A percentile compares a stretch with the other conserved stretches of the same genome.
phyloP scores from a whole-genome alignment of 2,888 invertebrate species.

The Scaptomyza tumidula region DNA sequence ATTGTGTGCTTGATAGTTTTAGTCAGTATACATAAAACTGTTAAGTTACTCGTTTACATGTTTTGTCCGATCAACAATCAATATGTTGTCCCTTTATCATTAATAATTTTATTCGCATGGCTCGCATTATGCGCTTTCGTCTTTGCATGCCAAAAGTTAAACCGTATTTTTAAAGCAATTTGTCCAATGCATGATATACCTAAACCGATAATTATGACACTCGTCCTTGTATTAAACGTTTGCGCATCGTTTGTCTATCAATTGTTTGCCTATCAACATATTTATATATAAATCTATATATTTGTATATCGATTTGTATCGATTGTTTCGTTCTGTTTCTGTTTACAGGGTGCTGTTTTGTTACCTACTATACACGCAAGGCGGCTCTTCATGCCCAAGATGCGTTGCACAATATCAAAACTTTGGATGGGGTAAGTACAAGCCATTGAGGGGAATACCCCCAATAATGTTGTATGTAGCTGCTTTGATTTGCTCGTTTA shows the following conservation, averaged over 20 bases:
- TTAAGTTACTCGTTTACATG: not conserved
- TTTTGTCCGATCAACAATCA: conserved; percentile 24
- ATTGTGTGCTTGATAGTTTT: not conserved
- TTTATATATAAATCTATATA: conserved; percentile 47
- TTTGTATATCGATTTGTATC: conserved; percentile 66
- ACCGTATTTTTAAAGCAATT: not conserved
- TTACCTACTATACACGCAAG: conserved; percentile 99
- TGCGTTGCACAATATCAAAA: conserved; percentile 99
- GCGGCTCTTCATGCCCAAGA: conserved; percentile 99
- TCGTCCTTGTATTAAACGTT: conserved; percentile 65
- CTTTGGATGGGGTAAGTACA: conserved; percentile 96
- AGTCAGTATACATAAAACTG: not conserved
- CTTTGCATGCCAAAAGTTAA: conserved; percentile 31
- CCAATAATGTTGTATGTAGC: conserved; percentile 27
- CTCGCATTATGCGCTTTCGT: conserved; percentile 57
- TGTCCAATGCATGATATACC: conserved; percentile 52
- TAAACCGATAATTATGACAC: conserved; percentile 6
- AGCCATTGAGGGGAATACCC: not conserved
- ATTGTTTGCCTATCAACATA: conserved; percentile 52
- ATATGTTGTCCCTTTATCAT: conserved; percentile 33
- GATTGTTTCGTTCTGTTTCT: conserved; percentile 83
- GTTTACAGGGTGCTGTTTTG: conserved; percentile 99
- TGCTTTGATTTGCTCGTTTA: conserved; percentile 68
- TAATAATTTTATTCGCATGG: conserved; percentile 53
- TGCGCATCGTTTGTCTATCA: conserved; percentile 66